These are phyloP conservation scores for Lasiommata megera DNA, from an alignment of 2,888 invertebrate species.

Conservation along the genomic window DNA sequence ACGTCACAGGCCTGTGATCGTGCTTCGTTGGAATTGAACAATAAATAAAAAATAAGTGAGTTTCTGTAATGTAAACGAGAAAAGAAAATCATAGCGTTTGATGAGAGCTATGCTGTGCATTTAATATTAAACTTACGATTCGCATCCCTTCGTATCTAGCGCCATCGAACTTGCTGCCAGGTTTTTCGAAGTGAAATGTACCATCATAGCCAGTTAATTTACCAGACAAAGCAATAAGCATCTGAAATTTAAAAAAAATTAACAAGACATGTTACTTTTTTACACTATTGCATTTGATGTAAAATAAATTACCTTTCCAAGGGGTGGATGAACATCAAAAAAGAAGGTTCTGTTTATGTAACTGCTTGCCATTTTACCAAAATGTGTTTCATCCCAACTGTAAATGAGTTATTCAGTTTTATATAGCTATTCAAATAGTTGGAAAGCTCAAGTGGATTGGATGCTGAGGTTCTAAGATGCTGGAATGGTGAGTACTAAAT, in stretches of 20 bases:
- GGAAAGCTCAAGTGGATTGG: no score
- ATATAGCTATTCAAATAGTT: no score
- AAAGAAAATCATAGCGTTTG: no score
- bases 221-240: conserved; percentile 96
- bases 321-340: conserved; percentile 98
- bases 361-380: conserved; percentile 99
- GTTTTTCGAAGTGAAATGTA: conserved; percentile 96
- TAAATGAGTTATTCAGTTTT: no score
- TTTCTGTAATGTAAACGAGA: no score
- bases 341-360: conserved; percentile 98
- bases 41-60: no score
- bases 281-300: no score
- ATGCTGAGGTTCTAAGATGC: no score
- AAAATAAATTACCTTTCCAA: conserved; percentile 89
- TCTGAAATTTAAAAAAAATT: conserved; percentile 80
- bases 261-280: background rate
- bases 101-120: no score
- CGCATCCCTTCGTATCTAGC: conserved; percentile 96
- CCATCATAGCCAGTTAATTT: conserved; percentile 97
- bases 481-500: no score
- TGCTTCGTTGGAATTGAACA: no score
- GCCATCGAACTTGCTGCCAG: conserved; percentile 96
- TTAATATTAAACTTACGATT: conserved; percentile 82
- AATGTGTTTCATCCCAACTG: conserved; percentile 99
- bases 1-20: no score